A percentile compares a stretch with the other conserved stretches of the same genome.
Evolutionary conservation across 2,113 vertebrate species (phyloP).

Genomic region (Carassius gibelio): DNA sequence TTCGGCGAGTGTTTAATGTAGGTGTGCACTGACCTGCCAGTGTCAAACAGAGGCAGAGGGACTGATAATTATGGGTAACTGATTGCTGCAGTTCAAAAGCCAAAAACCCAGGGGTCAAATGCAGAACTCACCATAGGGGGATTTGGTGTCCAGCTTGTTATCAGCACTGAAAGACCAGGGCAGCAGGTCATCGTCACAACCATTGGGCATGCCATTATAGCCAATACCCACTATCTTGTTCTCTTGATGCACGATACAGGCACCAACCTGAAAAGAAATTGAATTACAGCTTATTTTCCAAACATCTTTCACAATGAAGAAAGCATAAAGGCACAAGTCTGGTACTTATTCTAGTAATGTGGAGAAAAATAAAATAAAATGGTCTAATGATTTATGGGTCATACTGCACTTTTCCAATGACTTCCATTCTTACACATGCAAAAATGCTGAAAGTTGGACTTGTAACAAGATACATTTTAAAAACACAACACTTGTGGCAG

Average conservation of each 20-base stretch:
- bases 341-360: too few relatives aligned
- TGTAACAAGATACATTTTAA: neutral
- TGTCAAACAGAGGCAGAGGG: neutral
- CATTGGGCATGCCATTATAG: conserved; percentile 96
- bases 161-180: conserved; percentile 78
- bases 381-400: neutral
- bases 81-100: neutral
- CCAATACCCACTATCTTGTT: conserved; percentile 98
- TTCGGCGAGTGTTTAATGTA: neutral
- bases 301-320: neutral
- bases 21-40: neutral
- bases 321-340: too few relatives aligned
- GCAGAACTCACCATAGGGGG: conserved; percentile 82
- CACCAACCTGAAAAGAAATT: conserved; percentile 82
- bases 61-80: neutral
- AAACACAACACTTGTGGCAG: neutral
- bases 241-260: conserved; percentile 94
- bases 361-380: neutral
- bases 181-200: conserved; percentile 81
- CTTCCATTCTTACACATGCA: neutral
- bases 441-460: neutral
- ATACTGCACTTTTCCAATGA: neutral
- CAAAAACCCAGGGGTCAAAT: neutral
- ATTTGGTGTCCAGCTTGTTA: conserved; percentile 82
- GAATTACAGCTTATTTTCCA: neutral